Conservation (phyloP, 2,888 invertebrate genomes). For the Acleris cristana region DNA sequence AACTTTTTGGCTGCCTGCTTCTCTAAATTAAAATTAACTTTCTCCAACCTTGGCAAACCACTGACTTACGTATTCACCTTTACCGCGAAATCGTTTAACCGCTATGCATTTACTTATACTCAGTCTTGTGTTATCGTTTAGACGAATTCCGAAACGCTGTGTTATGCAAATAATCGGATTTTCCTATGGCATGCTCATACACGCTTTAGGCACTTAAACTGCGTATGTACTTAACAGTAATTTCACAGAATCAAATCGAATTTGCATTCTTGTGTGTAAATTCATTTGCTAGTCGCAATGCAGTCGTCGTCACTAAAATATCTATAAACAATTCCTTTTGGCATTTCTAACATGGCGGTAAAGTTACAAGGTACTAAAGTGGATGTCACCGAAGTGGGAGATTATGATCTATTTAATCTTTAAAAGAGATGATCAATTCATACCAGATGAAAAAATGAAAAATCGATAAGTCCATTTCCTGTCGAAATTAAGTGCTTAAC, state of each 20-base stretch:
- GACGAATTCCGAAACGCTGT: slow-evolving; percentile 32
- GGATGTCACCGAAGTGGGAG: too few relatives aligned
- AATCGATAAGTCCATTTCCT: background rate
- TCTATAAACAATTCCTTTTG: too few relatives aligned
- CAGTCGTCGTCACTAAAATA: background rate
- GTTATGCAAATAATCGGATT: slow-evolving; percentile 39
- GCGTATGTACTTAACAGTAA: slow-evolving; percentile 5
- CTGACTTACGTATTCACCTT: background rate
- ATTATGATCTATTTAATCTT: too few relatives aligned
- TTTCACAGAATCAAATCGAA: slow-evolving; percentile 29
- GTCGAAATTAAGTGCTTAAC: background rate
- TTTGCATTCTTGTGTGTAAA: slow-evolving; percentile 23
- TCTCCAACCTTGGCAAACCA: slow-evolving; percentile 7
- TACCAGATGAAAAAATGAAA: background rate
- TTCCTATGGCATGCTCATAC: slow-evolving; percentile 29
- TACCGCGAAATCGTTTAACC: slow-evolving; percentile 9
- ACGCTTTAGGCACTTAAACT: slow-evolving; percentile 1
- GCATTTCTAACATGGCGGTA: too few relatives aligned
- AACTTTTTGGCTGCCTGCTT: too few relatives aligned
- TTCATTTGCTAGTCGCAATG: slow-evolving; percentile 14
- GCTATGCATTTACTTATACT: slow-evolving; percentile 12
- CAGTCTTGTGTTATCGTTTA: slow-evolving; percentile 4
- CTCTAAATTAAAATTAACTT: too few relatives aligned
- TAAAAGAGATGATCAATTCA: too few relatives aligned
- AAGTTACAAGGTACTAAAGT: too few relatives aligned